Conservation (phyloP, 35 echinoderm and acorn worm genomes). For the Apostichopus japonicus region DNA sequence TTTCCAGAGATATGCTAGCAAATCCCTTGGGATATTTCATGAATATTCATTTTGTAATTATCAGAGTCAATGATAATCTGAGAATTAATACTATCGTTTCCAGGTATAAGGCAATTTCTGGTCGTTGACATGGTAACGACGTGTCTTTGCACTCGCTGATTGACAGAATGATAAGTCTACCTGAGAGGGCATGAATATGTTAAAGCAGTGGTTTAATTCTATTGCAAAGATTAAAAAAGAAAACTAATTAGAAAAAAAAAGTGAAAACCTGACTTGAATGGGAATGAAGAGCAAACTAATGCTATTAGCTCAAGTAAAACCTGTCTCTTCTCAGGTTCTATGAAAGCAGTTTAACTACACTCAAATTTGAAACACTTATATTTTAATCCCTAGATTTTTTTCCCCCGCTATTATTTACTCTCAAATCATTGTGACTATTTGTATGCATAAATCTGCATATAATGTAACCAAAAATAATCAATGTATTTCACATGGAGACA, state of each 20-base stretch:
- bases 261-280: neutral
- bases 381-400: too few relatives aligned
- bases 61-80: neutral
- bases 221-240: neutral
- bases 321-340: too few relatives aligned
- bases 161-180: neutral
- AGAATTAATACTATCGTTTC: neutral
- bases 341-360: too few relatives aligned
- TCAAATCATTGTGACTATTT: too few relatives aligned
- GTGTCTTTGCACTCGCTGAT: neutral
- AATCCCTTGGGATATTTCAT: neutral
- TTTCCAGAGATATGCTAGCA: neutral
- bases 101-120: neutral
- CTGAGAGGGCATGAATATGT: neutral
- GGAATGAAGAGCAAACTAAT: neutral
- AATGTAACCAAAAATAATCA: too few relatives aligned
- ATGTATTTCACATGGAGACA: too few relatives aligned
- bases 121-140: conserved; percentile 3
- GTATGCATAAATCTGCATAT: too few relatives aligned
- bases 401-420: too few relatives aligned
- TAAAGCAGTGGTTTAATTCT: neutral
- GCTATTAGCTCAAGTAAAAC: too few relatives aligned
- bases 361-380: too few relatives aligned
- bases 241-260: neutral
- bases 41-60: conserved; percentile 12